A percentile compares a stretch with the other conserved stretches of the same genome.
These are phyloP conservation scores for Malurus cyaneus DNA, from an alignment of 2,113 vertebrate species.

Conservation along the genomic window DNA sequence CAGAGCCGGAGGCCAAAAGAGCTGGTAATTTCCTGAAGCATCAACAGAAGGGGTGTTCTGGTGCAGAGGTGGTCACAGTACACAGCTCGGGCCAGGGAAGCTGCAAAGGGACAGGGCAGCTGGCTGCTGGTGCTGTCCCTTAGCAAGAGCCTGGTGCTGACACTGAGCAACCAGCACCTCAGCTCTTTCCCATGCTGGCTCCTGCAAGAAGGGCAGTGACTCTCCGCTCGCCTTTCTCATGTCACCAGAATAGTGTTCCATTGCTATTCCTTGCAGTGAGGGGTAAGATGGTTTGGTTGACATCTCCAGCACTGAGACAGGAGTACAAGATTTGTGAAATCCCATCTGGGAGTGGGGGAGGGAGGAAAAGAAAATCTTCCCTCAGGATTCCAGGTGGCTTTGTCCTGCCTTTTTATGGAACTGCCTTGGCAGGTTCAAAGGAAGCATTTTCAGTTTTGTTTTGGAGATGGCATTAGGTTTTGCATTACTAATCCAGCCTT, in stretches of 20 bases:
- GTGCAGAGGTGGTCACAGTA: background rate
- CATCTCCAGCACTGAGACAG: background rate
- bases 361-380: background rate
- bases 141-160: background rate
- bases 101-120: background rate
- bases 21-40: conserved; percentile 66
- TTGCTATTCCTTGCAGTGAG: background rate
- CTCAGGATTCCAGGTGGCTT: background rate
- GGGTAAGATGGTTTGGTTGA: background rate
- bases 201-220: background rate
- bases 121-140: background rate
- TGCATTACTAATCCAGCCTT: conserved; percentile 13
- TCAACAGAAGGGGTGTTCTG: background rate
- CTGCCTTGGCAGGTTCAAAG: background rate
- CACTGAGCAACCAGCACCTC: background rate
- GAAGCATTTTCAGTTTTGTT: background rate
- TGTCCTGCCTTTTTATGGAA: background rate
- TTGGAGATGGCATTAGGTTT: background rate
- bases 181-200: background rate
- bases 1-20: conserved; percentile 86
- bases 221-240: background rate
- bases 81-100: background rate
- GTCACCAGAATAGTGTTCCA: background rate
- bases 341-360: background rate
- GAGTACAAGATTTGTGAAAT: background rate